Percentiles rank a stretch among this genome's conserved stretches.
Conservation (phyloP, 1,140 invertebrate species). For the Aphelenchoides avenae region DNA sequence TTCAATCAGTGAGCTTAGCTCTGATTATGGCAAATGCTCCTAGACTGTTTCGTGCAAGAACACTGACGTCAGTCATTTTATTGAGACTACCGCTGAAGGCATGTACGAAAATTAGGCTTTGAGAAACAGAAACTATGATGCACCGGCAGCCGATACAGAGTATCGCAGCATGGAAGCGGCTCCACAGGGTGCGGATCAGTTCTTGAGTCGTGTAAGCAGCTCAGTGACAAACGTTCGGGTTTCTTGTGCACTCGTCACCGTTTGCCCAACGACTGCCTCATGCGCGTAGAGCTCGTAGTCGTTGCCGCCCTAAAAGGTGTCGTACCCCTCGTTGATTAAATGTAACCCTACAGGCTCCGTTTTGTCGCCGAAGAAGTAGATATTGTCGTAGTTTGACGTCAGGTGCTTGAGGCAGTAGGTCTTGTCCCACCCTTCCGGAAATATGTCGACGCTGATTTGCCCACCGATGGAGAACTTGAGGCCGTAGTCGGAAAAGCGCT, state of each 20-base stretch:
- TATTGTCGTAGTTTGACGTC: conserved; percentile 71
- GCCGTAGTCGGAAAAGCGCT: conserved; percentile 71
- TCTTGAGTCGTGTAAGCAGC: too few relatives aligned
- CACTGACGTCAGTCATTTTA: too few relatives aligned
- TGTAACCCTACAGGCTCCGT: conserved; percentile 71
- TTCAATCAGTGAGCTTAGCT: too few relatives aligned
- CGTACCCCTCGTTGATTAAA: too few relatives aligned
- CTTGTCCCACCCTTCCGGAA: conserved; percentile 95
- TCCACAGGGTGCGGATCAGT: too few relatives aligned
- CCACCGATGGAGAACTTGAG: conserved; percentile 64
- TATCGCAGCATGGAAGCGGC: too few relatives aligned
- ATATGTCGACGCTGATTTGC: conserved; percentile 96
- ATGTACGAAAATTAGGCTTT: too few relatives aligned
- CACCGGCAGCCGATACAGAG: too few relatives aligned
- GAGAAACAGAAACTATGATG: too few relatives aligned
- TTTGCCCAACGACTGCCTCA: conserved; percentile 77
- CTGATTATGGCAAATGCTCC: too few relatives aligned
- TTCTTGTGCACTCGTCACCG: conserved; percentile 77
- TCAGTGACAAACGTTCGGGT: conserved; percentile 65
- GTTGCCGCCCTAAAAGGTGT: conserved; percentile 74
- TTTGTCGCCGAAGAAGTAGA: conserved; percentile 98
- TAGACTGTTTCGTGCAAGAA: too few relatives aligned
- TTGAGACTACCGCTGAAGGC: too few relatives aligned
- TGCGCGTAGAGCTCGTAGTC: conserved; percentile 91
- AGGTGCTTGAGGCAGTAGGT: conserved; percentile 85